Base-by-base conservation (phyloP, 1,140 invertebrate species). In the Cyclina sinensis region DNA sequence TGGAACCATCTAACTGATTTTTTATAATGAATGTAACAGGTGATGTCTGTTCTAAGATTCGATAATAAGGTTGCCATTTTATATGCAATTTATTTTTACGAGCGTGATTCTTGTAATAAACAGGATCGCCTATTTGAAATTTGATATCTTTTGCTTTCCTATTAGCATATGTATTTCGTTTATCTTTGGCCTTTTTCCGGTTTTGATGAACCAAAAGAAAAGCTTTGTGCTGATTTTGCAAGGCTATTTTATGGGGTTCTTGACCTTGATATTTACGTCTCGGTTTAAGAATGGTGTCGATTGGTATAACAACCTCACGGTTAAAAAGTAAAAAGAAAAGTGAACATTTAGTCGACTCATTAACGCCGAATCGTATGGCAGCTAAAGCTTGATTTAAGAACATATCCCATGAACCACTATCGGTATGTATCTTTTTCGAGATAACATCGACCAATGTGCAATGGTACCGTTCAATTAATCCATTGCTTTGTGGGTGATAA, bases 371-470 rank as follows among this genome's bases (percentile, higher is more conserved):
- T 12, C 87, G 24, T 18, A 89, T 78, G 30, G 86, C 82, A 21
- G 87, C 90, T 16, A 91, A 51, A 0, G 79, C 73, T 51, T 86
- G 78, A 54, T 86, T 86, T 12, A 90, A 79, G 74, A 81, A 73
- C n/a, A 91, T 11, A 48, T 91, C 91, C 86, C 89, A 90, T 1
- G 65, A 76, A 9, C 0, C 37, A 27, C 37, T n/a, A 35, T 85
- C 43, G 16, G 68, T 76, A n/a, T 73, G 57, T 48, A 89, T 18
- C 39, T 46, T 54, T 24, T 79, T 89, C 18, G 80, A 4, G n/a
- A 89, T n/a, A 0, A 83, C 35, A 70, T 79, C 81, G 21, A 51
- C 21, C 3, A 89, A 11, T 1, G 73, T 70, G 21, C 81, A 24
- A 32, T 84, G 88, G 18, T 35, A 85, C 11, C 88, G 32, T 80